phyloP scores from a whole-genome alignment of 2,888 invertebrate genomes.

The Lepidocyrtoides sp. region DNA sequence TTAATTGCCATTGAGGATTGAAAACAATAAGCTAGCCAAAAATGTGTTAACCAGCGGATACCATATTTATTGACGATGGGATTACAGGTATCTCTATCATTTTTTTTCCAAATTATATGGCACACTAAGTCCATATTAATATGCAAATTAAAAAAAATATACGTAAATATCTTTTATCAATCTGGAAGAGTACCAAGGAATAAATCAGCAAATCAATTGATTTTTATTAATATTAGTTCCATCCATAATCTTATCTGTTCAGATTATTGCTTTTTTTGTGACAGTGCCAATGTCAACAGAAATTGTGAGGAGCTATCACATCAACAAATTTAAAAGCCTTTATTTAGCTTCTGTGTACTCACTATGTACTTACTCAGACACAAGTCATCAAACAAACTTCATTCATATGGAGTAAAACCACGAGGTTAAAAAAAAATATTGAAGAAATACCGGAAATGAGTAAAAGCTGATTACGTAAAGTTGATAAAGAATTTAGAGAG shows the following conservation, averaged over 20 bases:
- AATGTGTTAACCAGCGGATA: background rate
- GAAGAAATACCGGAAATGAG: constrained; percentile 51
- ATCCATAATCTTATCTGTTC: background rate
- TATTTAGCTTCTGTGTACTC: background rate
- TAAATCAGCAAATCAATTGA: background rate
- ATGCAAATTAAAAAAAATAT: background rate
- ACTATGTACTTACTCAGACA: background rate
- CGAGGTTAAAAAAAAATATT: constrained; percentile 25
- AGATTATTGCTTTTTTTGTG: too few relatives aligned
- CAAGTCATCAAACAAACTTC: background rate
- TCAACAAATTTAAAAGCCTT: too few relatives aligned
- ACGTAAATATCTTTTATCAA: background rate
- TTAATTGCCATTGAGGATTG: background rate
- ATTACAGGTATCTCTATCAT: background rate
- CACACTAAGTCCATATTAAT: background rate
- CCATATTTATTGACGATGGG: too few relatives aligned
- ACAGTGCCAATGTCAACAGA: background rate
- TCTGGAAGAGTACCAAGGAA: background rate
- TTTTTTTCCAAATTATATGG: background rate
- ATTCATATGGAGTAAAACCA: too few relatives aligned
- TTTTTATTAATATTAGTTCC: background rate
- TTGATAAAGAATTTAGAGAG: too few relatives aligned
- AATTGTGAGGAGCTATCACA: background rate
- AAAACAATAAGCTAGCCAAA: background rate
- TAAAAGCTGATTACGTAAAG: background rate